Conservation (phyloP, 2,113 vertebrate species). For the Burhinus bistriatus region DNA sequence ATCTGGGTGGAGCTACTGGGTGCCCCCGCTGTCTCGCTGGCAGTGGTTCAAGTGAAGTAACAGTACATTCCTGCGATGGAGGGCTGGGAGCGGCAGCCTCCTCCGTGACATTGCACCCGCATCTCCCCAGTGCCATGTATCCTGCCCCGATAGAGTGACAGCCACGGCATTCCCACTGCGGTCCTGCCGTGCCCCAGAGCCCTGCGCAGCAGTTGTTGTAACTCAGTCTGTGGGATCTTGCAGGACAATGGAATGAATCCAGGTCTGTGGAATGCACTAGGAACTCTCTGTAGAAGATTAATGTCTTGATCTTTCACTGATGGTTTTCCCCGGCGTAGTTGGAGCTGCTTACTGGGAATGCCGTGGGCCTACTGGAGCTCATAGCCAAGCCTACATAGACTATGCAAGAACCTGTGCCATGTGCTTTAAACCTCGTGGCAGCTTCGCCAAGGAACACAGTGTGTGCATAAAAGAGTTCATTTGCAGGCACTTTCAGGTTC, state of each 20-base stretch:
- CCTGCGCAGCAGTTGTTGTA: constrained; percentile 47
- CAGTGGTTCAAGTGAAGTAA: background rate
- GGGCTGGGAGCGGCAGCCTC: background rate
- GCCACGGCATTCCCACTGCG: background rate
- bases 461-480: background rate
- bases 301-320: background rate
- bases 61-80: background rate
- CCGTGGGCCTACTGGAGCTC: background rate
- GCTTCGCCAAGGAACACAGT: background rate
- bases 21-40: background rate
- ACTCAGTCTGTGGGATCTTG: background rate
- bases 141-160: background rate
- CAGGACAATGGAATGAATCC: constrained; percentile 25
- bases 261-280: background rate
- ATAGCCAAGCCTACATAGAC: background rate
- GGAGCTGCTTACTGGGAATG: background rate
- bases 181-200: background rate
- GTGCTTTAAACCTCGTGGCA: background rate
- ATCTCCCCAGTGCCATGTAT: background rate
- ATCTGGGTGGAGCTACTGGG: background rate
- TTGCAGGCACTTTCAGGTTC: background rate
- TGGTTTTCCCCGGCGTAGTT: background rate
- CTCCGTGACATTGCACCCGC: background rate
- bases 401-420: background rate
- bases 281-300: background rate